These are phyloP conservation scores for Burhinus bistriatus DNA, from an alignment of 2,113 vertebrate genomes.

Conservation along the genomic window DNA sequence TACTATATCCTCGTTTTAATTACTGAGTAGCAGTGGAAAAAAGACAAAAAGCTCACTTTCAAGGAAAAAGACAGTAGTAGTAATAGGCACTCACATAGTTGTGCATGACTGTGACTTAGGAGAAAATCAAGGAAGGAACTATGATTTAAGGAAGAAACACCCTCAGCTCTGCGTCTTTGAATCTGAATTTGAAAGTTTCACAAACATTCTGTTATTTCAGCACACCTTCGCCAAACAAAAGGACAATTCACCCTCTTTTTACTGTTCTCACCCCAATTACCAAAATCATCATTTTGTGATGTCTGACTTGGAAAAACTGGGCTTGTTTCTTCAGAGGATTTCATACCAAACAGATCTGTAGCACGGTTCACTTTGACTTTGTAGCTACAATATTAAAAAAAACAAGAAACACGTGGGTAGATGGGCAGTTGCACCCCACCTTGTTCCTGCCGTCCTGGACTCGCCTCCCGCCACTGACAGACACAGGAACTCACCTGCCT, in stretches of 20 bases:
- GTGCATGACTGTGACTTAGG: not conserved
- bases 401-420: rapidly evolving
- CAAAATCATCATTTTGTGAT: not conserved
- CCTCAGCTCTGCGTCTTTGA: not conserved
- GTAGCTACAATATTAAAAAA: not conserved
- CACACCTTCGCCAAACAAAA: not conserved
- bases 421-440: not conserved
- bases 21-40: not conserved
- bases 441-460: rapidly evolving
- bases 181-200: not conserved
- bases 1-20: not conserved
- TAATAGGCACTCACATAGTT: not conserved
- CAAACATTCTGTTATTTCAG: not conserved
- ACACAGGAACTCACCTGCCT: slow-evolving; percentile 84
- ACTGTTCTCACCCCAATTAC: not conserved
- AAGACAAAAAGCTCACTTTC: not conserved
- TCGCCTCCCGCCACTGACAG: rapidly evolving
- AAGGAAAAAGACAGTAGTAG: not conserved
- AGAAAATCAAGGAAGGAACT: not conserved
- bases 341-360: not conserved
- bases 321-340: not conserved
- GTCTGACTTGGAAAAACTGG: not conserved
- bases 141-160: not conserved
- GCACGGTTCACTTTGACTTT: not conserved
- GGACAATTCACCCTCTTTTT: not conserved